A percentile compares a stretch with the other conserved stretches of the same genome.
Evolutionary conservation across 2,113 vertebrate genomes (phyloP).

Genomic region (Cololabis saira): DNA sequence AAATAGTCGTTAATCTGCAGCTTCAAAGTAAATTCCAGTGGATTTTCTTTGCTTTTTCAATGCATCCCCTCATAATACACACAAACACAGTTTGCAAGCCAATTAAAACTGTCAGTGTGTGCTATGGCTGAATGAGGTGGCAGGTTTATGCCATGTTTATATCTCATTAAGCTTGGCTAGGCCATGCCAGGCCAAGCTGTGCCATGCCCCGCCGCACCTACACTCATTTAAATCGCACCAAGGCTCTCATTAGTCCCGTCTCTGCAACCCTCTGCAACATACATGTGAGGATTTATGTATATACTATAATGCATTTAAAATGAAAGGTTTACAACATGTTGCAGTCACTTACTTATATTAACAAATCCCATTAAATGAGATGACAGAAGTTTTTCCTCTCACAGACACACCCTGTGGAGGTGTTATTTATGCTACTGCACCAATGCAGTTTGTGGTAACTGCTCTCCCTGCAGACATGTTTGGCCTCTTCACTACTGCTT

Average conservation of each 20-base stretch:
- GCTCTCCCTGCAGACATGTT: constrained; percentile 54
- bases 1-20: constrained; percentile 24
- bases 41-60: constrained; percentile 12
- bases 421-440: constrained; percentile 43
- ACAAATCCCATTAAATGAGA: constrained; percentile 21
- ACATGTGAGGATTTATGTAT: constrained; percentile 22
- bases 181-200: constrained; percentile 60
- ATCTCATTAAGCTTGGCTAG: constrained; percentile 70
- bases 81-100: constrained; percentile 29
- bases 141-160: constrained; percentile 64
- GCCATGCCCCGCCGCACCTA: constrained; percentile 53
- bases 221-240: constrained; percentile 35
- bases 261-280: constrained; percentile 19
- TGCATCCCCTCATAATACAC: constrained; percentile 14
- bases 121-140: constrained; percentile 53
- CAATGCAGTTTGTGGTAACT: constrained; percentile 46
- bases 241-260: constrained; percentile 63
- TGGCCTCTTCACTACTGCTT: constrained; percentile 40
- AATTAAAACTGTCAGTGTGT: constrained; percentile 68
- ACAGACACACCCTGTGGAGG: neutral
- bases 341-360: constrained; percentile 1
- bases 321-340: constrained; percentile 2
- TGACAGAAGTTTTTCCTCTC: constrained; percentile 10
- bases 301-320: constrained; percentile 23
- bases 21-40: constrained; percentile 18